phyloP scores from a whole-genome alignment of 1,140 invertebrate species.

The Halotydeus destructor region DNA sequence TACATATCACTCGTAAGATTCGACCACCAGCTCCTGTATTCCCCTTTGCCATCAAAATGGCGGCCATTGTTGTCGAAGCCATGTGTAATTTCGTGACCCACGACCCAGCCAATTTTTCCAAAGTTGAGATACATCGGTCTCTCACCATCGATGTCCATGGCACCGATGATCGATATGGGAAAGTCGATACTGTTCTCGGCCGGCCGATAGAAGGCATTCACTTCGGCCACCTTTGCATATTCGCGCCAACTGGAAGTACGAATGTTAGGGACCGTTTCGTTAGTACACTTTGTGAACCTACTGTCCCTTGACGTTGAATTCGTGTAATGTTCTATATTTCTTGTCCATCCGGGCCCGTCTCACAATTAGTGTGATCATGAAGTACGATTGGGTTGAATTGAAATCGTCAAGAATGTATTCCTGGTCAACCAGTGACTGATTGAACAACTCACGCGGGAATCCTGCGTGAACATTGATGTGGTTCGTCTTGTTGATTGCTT shows the following conservation, averaged over 20 bases:
- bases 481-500: slow-evolving; percentile 34
- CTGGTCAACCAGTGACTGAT: slow-evolving; percentile 22
- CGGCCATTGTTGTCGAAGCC: slow-evolving; percentile 35
- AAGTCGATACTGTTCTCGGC: slow-evolving; percentile 68
- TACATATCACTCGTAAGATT: slow-evolving; percentile 46
- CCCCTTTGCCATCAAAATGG: slow-evolving; percentile 73
- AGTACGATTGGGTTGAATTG: too few relatives aligned
- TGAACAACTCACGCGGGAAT: slow-evolving; percentile 26
- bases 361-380: too few relatives aligned
- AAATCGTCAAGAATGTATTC: too few relatives aligned
- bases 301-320: too few relatives aligned
- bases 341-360: too few relatives aligned
- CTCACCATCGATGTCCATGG: slow-evolving; percentile 59
- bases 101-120: slow-evolving; percentile 30
- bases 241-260: too few relatives aligned
- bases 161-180: slow-evolving; percentile 72
- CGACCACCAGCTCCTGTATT: slow-evolving; percentile 68
- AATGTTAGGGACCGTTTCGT: too few relatives aligned
- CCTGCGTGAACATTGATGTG: slow-evolving; percentile 29
- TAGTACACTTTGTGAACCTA: too few relatives aligned
- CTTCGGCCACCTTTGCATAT: slow-evolving; percentile 48
- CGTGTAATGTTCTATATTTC: too few relatives aligned
- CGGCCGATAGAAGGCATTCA: slow-evolving; percentile 61
- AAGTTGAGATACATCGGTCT: slow-evolving; percentile 69
- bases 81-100: slow-evolving; percentile 25